Evolutionary conservation across 2,797 vertebrate species (phyloP), one percentile per base, ranked within the genome.

Genomic region (Pyrocephalus nanus): DNA sequence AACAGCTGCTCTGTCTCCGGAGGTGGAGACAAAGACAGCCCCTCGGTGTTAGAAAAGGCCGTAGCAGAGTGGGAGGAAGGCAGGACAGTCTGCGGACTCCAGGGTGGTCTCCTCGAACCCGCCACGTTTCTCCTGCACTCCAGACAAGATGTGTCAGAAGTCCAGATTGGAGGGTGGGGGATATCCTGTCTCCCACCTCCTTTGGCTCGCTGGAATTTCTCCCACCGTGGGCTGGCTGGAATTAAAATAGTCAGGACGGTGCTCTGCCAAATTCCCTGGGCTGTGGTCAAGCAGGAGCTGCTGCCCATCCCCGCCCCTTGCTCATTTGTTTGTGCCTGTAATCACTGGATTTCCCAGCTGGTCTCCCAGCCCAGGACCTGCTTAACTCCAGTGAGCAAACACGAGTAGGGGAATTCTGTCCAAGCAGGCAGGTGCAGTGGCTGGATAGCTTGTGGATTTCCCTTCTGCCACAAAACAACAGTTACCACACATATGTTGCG

Each of bases 381-480:
- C 71, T 91, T 53, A 86, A 87, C 75, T 94, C 91, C 85, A 53
- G 64, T 16, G 29, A 88, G 45, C 88, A 90, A 95, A 92, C 55
- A 92, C 0, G 14, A 78, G 62, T 34, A 19, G 53, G 43, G 92
- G 88, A 95, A 94, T 92, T 82, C 1, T 0, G 74, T 96, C 94
- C 94, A 95, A 95, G 72, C 58, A 29, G 93, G 93, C 95, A 96
- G 94, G 93, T 96, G 93, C 88, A 42, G 93, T 53, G 88, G 88
- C 86, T 96, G 94, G 86, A 85, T 64, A 77, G 94, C 94, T 92
- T 82, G 90, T 95, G 90, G 95, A 76, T 93, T 96, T 88, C 88
- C 96, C 96, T 95, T 95, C 95, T 95, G 93, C 94, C 20, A 2
- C 27, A 1, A 8, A 67, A 79, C 62, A 75, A 27, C 67, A 61